A percentile compares a stretch with the other conserved stretches of the same genome.
phyloP scores from a whole-genome alignment of 2,797 vertebrate species.

The Anabas testudineus region DNA sequence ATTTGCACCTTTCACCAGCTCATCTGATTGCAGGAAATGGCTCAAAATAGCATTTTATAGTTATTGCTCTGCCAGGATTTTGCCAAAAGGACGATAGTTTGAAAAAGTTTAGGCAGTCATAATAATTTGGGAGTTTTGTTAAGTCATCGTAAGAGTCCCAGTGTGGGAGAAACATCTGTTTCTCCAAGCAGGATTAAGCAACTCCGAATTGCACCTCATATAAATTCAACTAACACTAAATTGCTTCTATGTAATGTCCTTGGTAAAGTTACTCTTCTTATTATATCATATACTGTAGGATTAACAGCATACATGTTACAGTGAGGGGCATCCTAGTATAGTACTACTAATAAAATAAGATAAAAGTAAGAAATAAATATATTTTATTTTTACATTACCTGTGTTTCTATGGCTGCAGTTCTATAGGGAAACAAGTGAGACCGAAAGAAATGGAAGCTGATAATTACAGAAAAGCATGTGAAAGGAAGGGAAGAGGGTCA shows the following conservation, averaged over 20 bases:
- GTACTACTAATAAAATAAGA: not conserved
- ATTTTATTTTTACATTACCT: not conserved
- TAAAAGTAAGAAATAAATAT: not conserved
- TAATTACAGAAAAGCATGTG: slow-evolving; percentile 36
- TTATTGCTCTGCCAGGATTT: slow-evolving; percentile 32
- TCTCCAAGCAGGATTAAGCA: not conserved
- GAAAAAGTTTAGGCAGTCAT: slow-evolving; percentile 23
- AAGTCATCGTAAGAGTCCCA: no score
- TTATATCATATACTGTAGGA: not conserved
- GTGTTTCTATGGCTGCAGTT: slow-evolving; percentile 2
- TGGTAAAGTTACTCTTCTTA: not conserved
- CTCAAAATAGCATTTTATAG: slow-evolving; percentile 58
- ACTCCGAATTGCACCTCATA: not conserved
- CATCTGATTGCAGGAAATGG: slow-evolving; percentile 37
- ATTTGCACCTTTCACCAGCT: slow-evolving; percentile 56
- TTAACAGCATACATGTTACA: not conserved
- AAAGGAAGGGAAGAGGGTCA: slow-evolving; percentile 35
- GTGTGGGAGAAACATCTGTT: not conserved
- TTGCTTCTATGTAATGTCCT: not conserved
- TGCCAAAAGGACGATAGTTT: slow-evolving; percentile 12
- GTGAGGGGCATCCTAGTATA: no score
- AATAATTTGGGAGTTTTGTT: slow-evolving; percentile 2
- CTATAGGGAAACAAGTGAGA: slow-evolving; percentile 24
- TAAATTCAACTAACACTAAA: not conserved
- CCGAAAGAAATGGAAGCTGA: slow-evolving; percentile 3